Conservation (phyloP, 2,888 invertebrate species). For the Holacanthella duospinosa region DNA sequence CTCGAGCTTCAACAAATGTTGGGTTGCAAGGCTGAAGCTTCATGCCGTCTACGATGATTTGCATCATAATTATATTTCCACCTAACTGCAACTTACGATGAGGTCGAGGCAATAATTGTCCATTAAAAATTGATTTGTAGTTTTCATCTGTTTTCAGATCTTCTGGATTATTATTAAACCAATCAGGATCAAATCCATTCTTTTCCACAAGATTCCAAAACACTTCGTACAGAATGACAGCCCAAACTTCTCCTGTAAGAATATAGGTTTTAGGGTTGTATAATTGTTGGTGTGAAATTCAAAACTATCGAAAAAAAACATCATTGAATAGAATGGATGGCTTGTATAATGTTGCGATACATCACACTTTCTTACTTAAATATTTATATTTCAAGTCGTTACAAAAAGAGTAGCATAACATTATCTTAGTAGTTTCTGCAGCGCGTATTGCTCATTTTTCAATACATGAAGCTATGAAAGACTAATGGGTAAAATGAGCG, state of each 20-base stretch:
- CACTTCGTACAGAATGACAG: conserved; percentile 5
- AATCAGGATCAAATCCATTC: conserved; percentile 7
- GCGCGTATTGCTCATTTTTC: too few relatives aligned
- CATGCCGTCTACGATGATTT: conserved; percentile 5
- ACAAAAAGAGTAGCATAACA: too few relatives aligned
- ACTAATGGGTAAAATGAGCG: too few relatives aligned
- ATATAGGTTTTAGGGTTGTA: not conserved
- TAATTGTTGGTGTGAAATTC: not conserved
- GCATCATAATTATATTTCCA: not conserved
- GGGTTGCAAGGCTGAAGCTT: conserved; percentile 7
- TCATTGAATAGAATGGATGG: not conserved
- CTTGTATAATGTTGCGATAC: too few relatives aligned
- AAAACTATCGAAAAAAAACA: not conserved
- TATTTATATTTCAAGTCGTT: too few relatives aligned
- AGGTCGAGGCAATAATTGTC: not conserved
- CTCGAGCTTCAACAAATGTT: conserved; percentile 8
- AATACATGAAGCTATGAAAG: too few relatives aligned
- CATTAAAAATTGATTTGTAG: not conserved
- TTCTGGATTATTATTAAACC: not conserved
- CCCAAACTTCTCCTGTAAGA: conserved; percentile 6
- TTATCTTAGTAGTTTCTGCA: too few relatives aligned
- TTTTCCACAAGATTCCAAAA: conserved; percentile 8
- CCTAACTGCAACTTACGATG: not conserved
- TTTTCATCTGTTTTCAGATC: not conserved
- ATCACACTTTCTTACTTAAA: too few relatives aligned